Conservation (phyloP, 2,797 vertebrate genomes). For the Cyprinodon diabolis region DNA sequence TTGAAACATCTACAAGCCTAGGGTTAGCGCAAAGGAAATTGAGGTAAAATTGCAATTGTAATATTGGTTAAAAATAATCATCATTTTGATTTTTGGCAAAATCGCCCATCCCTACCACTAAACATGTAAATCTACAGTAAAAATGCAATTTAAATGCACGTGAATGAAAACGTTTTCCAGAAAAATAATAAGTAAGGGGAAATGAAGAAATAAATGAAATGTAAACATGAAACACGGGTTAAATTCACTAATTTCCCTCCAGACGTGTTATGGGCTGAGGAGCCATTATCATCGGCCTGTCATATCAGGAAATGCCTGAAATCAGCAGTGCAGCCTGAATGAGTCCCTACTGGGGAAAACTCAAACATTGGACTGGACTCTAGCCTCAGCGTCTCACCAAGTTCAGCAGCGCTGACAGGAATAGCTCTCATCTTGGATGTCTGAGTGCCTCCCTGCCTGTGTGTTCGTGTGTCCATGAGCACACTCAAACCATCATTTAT, state of each 20-base stretch:
- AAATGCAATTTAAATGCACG: too few relatives aligned
- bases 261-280: conserved; percentile 10
- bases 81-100: too few relatives aligned
- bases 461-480: conserved; percentile 40
- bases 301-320: conserved; percentile 25
- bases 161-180: too few relatives aligned
- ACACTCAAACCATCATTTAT: conserved; percentile 70
- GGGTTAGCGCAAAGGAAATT: too few relatives aligned
- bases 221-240: conserved; percentile 2
- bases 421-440: conserved; percentile 37
- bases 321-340: conserved; percentile 43
- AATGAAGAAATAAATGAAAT: conserved; percentile 4
- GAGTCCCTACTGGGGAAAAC: conserved; percentile 31
- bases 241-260: conserved; percentile 50
- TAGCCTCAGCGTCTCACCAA: conserved; percentile 25
- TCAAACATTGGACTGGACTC: conserved; percentile 32
- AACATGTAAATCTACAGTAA: neutral
- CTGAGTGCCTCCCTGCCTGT: conserved; percentile 11
- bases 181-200: conserved; percentile 1
- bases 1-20: too few relatives aligned
- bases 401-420: conserved; percentile 9
- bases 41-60: too few relatives aligned
- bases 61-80: too few relatives aligned
- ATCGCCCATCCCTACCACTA: neutral
- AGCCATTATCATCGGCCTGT: conserved; percentile 14